Base-by-base conservation (phyloP, 2,113 vertebrate species). In the Bos javanicus region DNA sequence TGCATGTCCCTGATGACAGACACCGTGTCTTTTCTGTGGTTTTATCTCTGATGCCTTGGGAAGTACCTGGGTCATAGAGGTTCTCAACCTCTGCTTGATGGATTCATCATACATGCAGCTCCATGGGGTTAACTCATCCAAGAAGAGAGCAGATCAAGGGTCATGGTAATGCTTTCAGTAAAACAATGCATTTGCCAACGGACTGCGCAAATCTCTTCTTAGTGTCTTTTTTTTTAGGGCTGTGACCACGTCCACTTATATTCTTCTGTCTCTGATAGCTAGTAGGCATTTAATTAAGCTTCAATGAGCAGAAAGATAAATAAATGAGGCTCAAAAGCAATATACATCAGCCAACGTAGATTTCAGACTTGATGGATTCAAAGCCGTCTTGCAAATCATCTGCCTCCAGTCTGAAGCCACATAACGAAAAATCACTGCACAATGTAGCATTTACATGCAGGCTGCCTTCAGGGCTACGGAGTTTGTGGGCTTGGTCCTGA, bases 391-490 rank as follows among this genome's bases (percentile, higher is more conserved):
- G 94, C 94, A 97, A 97, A 95, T 97, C 97, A 96, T 97, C 82
- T 93, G 82, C 82, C 59, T 67, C 88, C 71, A 57, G 92, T 82
- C 96, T 21, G 50, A 97, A 95, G 97, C 94, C 81, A 46, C 92
- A 15, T 16, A 95, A 89, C 9, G 39, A 84, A 92, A 96, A 91
- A 43, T 57, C 86, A 14, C 46, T 82, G 82, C 62, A 98, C 97
- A 98, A 97, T 97, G 98, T 94, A 74, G 95, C 96, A 91, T 98
- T 98, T 95, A 97, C 95, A 85, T 3, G 80, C 43, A 78, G 94
- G 62, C 95, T 80, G 97, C 97, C 97, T 97, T 36, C 7, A 7
- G 91, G 97, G 97, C 95, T 54, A 0, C 5, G 36, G 96, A 96
- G 87, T 85, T 56, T 97, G 91, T 83, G 92, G 97, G 95, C 88